Base-by-base conservation (phyloP, 2,888 invertebrate genomes). In the Epinotia nisella region DNA sequence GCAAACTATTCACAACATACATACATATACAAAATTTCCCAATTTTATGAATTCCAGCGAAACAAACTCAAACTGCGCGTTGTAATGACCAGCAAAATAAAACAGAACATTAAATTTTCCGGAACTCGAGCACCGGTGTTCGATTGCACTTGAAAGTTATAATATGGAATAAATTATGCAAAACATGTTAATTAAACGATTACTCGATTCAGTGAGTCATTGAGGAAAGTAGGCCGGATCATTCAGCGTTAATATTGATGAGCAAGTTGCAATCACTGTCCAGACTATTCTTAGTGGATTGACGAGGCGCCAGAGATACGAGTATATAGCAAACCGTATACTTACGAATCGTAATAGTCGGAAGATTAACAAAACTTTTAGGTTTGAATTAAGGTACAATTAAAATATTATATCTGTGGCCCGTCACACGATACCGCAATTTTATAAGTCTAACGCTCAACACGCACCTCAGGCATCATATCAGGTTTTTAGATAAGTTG, bases 231-330 rank as follows among this genome's bases (percentile, higher is more conserved):
- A 56, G 41, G 59, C 70, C 61, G 74, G 70, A 72, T 76, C 72
- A 65, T 75, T 70, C 67, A 72, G 55, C 70, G 72, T 75, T 75
- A 66, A 75, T 70, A 69, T 73, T 66, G 51, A 75, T 73, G 65
- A 71, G 73, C 24, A 58, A 59, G 51, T 19, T 11, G 49, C 41
- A 58, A 59, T 59, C 64, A 64, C 41, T 73, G 68, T 69, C 64
- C 59, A 68, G 51, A 53, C 64, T 53, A 73, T 73, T 64, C 59
- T 73, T 64, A 73, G 2, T 45, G 64, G 68, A 64, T 69, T 45
- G 15, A 45, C 45, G 15, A 45, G 4, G 15, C 35, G 35, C 35
- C 35, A 35, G 35, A 35, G 9, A 9, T 35, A 35, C n/a, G 21
- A 2, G 21, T 24, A n/a, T n/a, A n/a, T n/a, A n/a, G n/a, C n/a